Conservation (phyloP, 2,888 invertebrate species). For the Andrena marginata region DNA sequence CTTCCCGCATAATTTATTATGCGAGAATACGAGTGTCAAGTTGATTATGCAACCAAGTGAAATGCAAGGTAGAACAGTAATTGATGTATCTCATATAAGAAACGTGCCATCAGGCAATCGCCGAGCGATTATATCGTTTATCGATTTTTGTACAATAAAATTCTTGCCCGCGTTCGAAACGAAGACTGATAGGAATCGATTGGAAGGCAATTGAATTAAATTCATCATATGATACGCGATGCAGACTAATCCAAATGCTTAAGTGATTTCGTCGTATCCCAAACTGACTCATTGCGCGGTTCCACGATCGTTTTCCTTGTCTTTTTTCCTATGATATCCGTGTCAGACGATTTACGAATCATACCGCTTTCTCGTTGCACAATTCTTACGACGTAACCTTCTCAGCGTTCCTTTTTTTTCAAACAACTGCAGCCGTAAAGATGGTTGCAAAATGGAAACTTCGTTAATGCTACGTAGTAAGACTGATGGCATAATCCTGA, state of each 20-base stretch:
- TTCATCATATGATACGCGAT: background rate
- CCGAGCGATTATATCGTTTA: constrained; percentile 32
- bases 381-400: constrained; percentile 10
- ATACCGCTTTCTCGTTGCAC: constrained; percentile 52
- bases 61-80: constrained; percentile 22
- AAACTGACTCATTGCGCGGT: constrained; percentile 13
- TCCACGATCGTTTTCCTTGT: background rate
- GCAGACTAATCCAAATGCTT: background rate
- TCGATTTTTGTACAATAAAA: constrained; percentile 16
- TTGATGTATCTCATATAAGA: constrained; percentile 25
- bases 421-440: constrained; percentile 14
- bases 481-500: background rate
- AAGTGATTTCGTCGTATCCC: background rate
- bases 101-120: constrained; percentile 12
- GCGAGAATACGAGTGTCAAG: constrained; percentile 27
- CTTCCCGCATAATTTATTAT: constrained; percentile 37
- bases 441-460: background rate
- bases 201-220: too few relatives aligned
- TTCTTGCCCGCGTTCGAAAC: background rate
- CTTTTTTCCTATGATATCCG: background rate
- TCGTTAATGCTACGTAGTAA: background rate
- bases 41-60: constrained; percentile 44
- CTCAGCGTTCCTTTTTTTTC: background rate
- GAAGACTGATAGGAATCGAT: background rate
- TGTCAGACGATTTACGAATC: constrained; percentile 36